Percentiles rank a stretch among this genome's conserved stretches.
Evolutionary conservation across 2,113 vertebrate genomes (phyloP).

Genomic region (Perca fluviatilis): DNA sequence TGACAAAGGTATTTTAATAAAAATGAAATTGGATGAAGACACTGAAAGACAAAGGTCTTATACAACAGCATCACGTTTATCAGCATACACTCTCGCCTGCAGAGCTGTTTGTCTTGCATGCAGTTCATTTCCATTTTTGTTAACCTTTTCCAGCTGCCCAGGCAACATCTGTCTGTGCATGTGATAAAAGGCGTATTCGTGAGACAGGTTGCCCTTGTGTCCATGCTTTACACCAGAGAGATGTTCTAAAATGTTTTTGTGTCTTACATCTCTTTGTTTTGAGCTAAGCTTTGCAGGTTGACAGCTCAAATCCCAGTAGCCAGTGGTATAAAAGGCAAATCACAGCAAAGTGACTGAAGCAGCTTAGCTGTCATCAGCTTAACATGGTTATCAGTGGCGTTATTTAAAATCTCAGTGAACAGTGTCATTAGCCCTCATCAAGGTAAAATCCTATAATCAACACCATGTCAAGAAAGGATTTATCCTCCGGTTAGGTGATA

Average conservation of each 20-base stretch:
- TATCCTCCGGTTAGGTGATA: neutral
- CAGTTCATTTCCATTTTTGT: constrained; percentile 7
- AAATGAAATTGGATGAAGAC: constrained; percentile 36
- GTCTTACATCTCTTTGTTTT: constrained; percentile 54
- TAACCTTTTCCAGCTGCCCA: constrained; percentile 12
- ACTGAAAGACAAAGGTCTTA: neutral
- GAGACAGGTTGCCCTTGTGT: constrained; percentile 13
- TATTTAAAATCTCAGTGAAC: constrained; percentile 19
- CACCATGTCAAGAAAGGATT: constrained; percentile 29
- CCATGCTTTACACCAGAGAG: constrained; percentile 11
- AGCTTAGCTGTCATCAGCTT: constrained; percentile 30
- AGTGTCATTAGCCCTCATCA: constrained; percentile 22
- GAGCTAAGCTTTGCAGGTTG: constrained; percentile 44
- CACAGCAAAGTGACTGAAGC: constrained; percentile 20
- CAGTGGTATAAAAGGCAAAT: constrained; percentile 35
- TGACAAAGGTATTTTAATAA: constrained; percentile 19
- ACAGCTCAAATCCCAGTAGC: constrained; percentile 65
- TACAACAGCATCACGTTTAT: neutral
- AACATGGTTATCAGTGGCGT: constrained; percentile 13
- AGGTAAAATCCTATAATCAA: constrained; percentile 25
- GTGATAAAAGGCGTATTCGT: constrained; percentile 24
- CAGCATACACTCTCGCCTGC: neutral
- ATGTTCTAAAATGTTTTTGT: constrained; percentile 27
- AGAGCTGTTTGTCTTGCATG: constrained; percentile 4
- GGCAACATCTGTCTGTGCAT: constrained; percentile 16